phyloP scores from a whole-genome alignment of 2,113 vertebrate species.

The Petrocephalus zakoni region DNA sequence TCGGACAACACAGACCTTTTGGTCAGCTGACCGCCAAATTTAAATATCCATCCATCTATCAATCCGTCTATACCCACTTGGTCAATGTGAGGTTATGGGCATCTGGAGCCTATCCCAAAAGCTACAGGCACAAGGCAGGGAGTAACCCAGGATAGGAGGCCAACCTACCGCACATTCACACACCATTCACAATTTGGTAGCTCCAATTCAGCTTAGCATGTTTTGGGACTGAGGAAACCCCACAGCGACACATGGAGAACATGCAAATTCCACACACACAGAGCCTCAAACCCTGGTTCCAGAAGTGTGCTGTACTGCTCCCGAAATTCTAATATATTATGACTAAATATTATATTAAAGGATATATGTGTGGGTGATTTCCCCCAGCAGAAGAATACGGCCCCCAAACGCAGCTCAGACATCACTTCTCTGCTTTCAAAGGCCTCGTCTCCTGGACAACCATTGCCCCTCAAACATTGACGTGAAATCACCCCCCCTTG shows the following conservation, averaged over 20 bases:
- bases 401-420: background rate
- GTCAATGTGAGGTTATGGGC: background rate
- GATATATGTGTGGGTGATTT: background rate
- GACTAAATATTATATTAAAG: background rate
- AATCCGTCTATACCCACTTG: background rate
- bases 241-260: background rate
- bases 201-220: background rate
- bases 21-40: background rate
- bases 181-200: background rate
- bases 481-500: background rate
- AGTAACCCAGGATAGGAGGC: background rate
- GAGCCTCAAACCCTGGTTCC: background rate
- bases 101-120: background rate
- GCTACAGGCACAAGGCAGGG: background rate
- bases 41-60: background rate
- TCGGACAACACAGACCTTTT: background rate
- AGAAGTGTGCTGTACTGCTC: background rate
- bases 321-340: background rate
- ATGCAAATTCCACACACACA: background rate
- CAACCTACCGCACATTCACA: background rate
- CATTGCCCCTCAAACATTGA: background rate
- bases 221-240: background rate
- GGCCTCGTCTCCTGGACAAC: constrained; percentile 12
- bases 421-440: background rate
- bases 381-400: background rate